Evolutionary conservation across 2,888 invertebrate genomes (phyloP), one percentile per base, ranked within the genome.

Genomic region (Rhingia campestris): DNA sequence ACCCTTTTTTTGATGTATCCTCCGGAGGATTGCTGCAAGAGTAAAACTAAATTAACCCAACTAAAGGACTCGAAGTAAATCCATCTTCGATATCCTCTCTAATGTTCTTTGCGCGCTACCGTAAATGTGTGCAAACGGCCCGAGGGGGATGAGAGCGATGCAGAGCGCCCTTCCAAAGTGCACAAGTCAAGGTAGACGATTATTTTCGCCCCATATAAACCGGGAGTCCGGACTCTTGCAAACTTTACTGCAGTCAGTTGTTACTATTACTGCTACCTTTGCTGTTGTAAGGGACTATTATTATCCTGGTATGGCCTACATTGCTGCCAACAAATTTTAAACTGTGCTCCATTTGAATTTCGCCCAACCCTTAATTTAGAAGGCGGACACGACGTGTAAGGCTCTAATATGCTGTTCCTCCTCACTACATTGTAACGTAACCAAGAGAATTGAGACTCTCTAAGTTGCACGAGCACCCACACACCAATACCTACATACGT

Each of bases 301-400:
- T 81, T 77, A 81, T 66, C 58, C 14, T 66, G 43, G 39, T 53
- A 64, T 45, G 41, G 61, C 61, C 53, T 14, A 1, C 45, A 6
- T 49, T 53, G n/a, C 35, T 37, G 53, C 45, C 67, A 59, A 66
- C 59, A 73, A 22, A 79, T 53, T 79, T 79, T 69, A 56, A 77
- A 77, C 67, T 76, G 43, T 66, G 63, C 72, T 58, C 63, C 32
- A 73, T 82, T 82, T 73, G 67, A 79, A 59, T 82, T 82, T 58
- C 22, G 45, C 12, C 63, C 63, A 67, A 70, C 64, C 70, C 45
- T 41, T 59, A 64, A 73, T 69, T 79, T 79, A 69, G 22, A 22
- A 2, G 64, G 74, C 58, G 64, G 54, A 73, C 69, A 69, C 67
- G 51, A 79, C 79, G 79, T 74, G 82, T 69, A 56, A 54, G 45